These are phyloP conservation scores for Alethe diademata DNA, from an alignment of 2,113 vertebrate genomes.

Conservation along the genomic window DNA sequence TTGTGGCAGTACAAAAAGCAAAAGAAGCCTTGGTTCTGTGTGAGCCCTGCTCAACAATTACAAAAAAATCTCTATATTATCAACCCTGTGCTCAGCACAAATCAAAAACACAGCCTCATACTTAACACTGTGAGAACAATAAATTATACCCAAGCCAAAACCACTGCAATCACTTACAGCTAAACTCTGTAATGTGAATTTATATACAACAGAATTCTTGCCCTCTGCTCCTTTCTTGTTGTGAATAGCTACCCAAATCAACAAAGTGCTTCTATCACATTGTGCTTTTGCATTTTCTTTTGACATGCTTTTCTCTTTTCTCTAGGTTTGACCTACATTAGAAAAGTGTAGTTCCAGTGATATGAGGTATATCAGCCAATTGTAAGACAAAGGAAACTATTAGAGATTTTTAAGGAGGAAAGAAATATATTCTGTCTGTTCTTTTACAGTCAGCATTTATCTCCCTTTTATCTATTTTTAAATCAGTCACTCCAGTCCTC, in stretches of 20 bases:
- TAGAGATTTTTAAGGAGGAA: background rate
- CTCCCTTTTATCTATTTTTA: background rate
- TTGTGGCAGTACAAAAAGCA: accelerated
- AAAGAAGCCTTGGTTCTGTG: background rate
- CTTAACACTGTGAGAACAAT: background rate
- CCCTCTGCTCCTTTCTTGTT: accelerated
- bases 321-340: background rate
- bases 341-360: background rate
- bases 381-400: background rate
- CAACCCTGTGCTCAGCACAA: background rate
- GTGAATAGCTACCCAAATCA: background rate
- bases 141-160: background rate
- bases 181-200: background rate
- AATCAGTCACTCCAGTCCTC: background rate
- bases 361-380: background rate
- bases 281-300: background rate
- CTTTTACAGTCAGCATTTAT: background rate
- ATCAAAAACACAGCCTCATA: background rate
- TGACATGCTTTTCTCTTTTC: background rate
- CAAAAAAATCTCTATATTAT: background rate
- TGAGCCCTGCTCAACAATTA: background rate
- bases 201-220: background rate
- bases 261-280: background rate
- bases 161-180: background rate
- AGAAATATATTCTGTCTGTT: background rate